A percentile compares a stretch with the other conserved stretches of the same genome.
Evolutionary conservation across 2,113 vertebrate genomes (phyloP).

Genomic region (Octodon degus): DNA sequence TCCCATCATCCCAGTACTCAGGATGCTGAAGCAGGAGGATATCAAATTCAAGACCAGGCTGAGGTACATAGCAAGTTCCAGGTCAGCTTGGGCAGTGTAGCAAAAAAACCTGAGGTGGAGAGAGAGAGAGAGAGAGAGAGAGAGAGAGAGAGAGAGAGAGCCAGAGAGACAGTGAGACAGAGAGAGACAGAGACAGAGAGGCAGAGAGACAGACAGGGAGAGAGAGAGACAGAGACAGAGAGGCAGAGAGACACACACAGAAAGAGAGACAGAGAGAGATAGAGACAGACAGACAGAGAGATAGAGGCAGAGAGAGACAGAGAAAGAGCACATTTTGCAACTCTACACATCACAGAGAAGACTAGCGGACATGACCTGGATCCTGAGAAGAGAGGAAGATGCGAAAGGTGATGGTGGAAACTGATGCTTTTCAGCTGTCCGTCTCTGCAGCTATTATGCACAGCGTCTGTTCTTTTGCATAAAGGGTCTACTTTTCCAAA

Average conservation of each 20-base stretch:
- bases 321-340: background rate
- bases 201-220: background rate
- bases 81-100: background rate
- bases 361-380: background rate
- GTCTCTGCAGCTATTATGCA: conserved; percentile 37
- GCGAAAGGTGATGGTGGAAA: background rate
- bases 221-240: background rate
- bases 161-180: no score
- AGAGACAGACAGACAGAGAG: no score
- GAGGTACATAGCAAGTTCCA: background rate
- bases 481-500: conserved; percentile 65
- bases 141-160: background rate
- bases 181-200: background rate
- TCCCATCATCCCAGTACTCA: background rate
- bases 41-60: background rate
- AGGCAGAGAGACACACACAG: no score
- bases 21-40: background rate
- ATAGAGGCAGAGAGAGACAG: background rate
- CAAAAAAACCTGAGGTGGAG: background rate
- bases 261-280: background rate
- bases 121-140: background rate
- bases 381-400: background rate
- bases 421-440: conserved; percentile 4
- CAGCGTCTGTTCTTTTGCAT: conserved; percentile 53
- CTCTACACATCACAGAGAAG: background rate